Evolutionary conservation across 2,113 vertebrate species (phyloP), one percentile per base, ranked within the genome.

Genomic region (Sylvilagus bachmani): DNA sequence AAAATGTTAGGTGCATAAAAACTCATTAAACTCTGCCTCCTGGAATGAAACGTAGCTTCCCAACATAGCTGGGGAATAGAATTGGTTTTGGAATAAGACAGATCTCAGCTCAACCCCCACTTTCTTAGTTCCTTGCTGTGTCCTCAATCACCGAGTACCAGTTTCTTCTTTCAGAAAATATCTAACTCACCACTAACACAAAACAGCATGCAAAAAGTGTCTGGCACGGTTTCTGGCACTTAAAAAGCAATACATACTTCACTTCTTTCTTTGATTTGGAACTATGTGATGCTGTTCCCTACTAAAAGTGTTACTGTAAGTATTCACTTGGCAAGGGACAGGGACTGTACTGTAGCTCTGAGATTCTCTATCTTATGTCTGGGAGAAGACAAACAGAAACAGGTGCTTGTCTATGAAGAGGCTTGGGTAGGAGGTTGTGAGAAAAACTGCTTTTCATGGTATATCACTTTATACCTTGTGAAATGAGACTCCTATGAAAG

Each of bases 21-120:
- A 95, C 51, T 36, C 61, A 55, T 70, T 55, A 13, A 74, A 53
- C 25, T 70, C 66, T 75, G 24, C 66, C 27, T 90, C 61, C 24
- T 73, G 21, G 36, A 27, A 19, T 83, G 33, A 89, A 82, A 81
- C 31, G 62, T 8, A 49, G 55, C 36, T 64, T 21, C 73, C 14
- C 24, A 53, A 25, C 0, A 0, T 1, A 53, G 22, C 25, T 3
- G 53, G 21, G 33, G 5, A 71, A 61, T 62, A 69, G 24, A 12
- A 33, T 6, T 13, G 5, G 3, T 70, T 22, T 36, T 1, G 53
- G 29, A 86, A 14, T 79, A 1, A 74, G 24, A 22, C 2, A 25
- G n/a, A 36, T 5, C 19, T 62, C 74, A 13, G 24, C 61, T 51
- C 64, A 81, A 12, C 19, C 29, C 10, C 38, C 38, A 6, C 31